Evolutionary conservation across 2,888 invertebrate genomes (phyloP).

Genomic region (Geotrupes spiniger): DNA sequence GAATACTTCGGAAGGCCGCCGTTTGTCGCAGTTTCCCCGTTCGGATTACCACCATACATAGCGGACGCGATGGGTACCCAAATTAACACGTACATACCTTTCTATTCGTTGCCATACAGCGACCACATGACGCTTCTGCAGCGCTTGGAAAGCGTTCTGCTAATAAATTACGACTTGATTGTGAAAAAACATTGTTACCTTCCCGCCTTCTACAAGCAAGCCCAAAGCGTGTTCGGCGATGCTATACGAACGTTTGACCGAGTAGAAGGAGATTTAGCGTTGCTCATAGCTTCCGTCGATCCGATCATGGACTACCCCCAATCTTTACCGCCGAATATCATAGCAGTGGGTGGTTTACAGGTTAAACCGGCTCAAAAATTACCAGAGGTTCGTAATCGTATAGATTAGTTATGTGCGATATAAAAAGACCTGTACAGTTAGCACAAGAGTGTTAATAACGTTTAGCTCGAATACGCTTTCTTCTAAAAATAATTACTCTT

Average conservation of each 20-base stretch:
- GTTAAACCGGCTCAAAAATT: constrained; percentile 32
- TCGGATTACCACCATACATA: constrained; percentile 22
- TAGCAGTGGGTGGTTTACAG: constrained; percentile 45
- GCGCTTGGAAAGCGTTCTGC: constrained; percentile 29
- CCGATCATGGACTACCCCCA: constrained; percentile 37
- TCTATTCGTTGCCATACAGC: constrained; percentile 25
- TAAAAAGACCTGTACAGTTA: too few relatives aligned
- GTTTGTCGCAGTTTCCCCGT: constrained; percentile 26
- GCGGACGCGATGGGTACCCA: constrained; percentile 24
- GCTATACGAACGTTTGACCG: constrained; percentile 30
- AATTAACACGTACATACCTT: constrained; percentile 34
- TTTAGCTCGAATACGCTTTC: too few relatives aligned
- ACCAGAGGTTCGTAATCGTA: constrained; percentile 35
- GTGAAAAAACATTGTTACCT: constrained; percentile 21
- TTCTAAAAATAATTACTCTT: too few relatives aligned
- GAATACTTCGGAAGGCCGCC: constrained; percentile 30
- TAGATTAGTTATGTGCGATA: too few relatives aligned
- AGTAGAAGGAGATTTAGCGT: constrained; percentile 33
- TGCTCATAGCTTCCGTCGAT: constrained; percentile 39
- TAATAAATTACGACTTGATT: constrained; percentile 15
- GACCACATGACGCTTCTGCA: constrained; percentile 32
- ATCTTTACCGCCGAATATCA: constrained; percentile 43
- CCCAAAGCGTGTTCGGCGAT: constrained; percentile 31
- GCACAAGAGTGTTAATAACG: too few relatives aligned
- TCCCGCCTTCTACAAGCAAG: constrained; percentile 25